These are phyloP conservation scores for Chionoecetes opilio DNA, from an alignment of 1,140 invertebrate species.

Conservation along the genomic window DNA sequence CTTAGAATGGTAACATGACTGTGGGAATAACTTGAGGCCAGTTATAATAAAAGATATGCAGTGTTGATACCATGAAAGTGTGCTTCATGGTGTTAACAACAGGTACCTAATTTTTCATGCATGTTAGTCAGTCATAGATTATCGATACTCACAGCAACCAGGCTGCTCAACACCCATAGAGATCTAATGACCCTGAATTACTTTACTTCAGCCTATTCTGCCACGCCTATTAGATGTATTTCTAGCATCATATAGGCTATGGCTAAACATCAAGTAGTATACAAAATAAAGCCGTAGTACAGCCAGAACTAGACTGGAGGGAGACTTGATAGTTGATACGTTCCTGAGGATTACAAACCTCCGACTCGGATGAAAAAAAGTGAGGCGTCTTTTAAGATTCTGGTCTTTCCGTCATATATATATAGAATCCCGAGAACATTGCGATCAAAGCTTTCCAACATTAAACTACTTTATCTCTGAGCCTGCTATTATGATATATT, in stretches of 20 bases:
- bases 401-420: no score
- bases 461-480: no score
- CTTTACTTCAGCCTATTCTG: neutral
- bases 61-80: no score
- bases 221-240: neutral
- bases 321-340: neutral
- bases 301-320: conserved; percentile 16
- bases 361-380: neutral
- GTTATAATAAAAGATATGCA: neutral
- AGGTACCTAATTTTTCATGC: neutral
- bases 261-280: conserved; percentile 29
- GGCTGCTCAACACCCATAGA: neutral
- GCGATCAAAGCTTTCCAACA: no score
- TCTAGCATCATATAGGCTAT: neutral
- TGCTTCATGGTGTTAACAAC: neutral
- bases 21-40: no score
- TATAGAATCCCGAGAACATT: no score
- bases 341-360: neutral
- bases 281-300: neutral
- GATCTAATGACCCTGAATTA: neutral
- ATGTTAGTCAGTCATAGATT: neutral
- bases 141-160: neutral
- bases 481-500: no score
- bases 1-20: no score
- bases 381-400: no score